Evolutionary conservation across 2,888 invertebrate genomes (phyloP), one percentile per base, ranked within the genome.

Genomic region (Kryphioiulus occultus): DNA sequence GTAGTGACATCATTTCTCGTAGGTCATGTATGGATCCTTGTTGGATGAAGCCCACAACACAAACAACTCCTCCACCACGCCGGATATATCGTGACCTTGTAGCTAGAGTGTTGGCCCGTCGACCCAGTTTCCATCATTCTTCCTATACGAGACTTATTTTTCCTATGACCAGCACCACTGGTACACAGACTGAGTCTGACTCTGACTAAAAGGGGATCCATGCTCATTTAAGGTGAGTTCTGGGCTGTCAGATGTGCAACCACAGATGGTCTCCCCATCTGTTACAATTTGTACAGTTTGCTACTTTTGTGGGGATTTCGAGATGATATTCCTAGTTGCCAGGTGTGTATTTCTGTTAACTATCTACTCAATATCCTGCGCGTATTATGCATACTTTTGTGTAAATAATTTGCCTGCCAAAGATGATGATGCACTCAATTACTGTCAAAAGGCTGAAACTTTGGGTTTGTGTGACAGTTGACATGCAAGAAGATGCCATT

Each of bases 171-270:
- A 86, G 32, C 78, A 68, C 86, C 68, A 86, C 86, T 9, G 86
- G 86, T 9, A 86, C 86, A 22, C 86, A 86, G 78, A 86, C 86
- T 35, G 86, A 86, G 82, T 86, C 86, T 32, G 86, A 86, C 22
- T 86, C 86, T 0, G 86, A 86, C n/a, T 86, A 68, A 26, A 26
- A 7, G 35, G 7, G 12, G 26, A 26, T 9, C 68, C 26, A 68
- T 68, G 2, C 26, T 68, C 26, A 68, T 68, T 68, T 2, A 26
- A 68, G 68, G 68, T 68, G 26, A 26, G 22, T 68, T 26, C 68
- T 22, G 68, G 9, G 68, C 26, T 68, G 9, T 68, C 9, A 68
- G 68, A 68, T n/a, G n/a, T 19, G 5, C n/a, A 53, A n/a, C 53
- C 53, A 53, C 53, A n/a, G 5, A 15, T n/a, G 26, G n/a, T 22